Conservation (phyloP, 2,888 invertebrate genomes). For the Ischnus inquisitorius region DNA sequence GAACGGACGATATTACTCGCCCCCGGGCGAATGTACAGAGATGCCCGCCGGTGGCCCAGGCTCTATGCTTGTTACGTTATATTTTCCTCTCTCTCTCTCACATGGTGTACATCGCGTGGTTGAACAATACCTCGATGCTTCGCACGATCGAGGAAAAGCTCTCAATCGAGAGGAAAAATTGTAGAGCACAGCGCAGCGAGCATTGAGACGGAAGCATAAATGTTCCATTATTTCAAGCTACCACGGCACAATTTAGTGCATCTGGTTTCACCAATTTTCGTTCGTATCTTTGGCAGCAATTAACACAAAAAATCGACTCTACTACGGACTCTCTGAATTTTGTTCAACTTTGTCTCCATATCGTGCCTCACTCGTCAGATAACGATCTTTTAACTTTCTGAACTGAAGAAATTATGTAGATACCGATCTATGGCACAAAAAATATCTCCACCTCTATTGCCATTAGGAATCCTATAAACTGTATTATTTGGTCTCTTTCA, state of each 20-base stretch:
- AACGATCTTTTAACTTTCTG: too few relatives aligned
- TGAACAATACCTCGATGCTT: background rate
- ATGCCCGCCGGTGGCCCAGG: slow-evolving; percentile 4
- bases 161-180: background rate
- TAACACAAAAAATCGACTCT: background rate
- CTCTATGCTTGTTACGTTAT: slow-evolving; percentile 23
- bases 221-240: slow-evolving; percentile 23
- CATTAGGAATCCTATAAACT: background rate
- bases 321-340: background rate
- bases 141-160: slow-evolving; percentile 30
- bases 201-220: slow-evolving; percentile 25
- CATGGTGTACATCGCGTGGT: slow-evolving; percentile 3
- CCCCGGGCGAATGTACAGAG: slow-evolving; percentile 38
- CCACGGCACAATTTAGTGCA: background rate
- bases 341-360: background rate
- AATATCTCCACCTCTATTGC: too few relatives aligned
- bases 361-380: too few relatives aligned
- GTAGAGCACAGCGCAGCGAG: background rate
- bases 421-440: too few relatives aligned
- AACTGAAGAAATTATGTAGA: too few relatives aligned
- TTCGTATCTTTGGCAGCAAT: background rate
- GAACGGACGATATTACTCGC: slow-evolving; percentile 56
- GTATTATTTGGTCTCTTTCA: too few relatives aligned
- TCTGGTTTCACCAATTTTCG: background rate
- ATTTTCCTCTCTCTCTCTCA: slow-evolving; percentile 3